Percentiles rank a stretch among this genome's conserved stretches.
Evolutionary conservation across 2,888 invertebrate genomes (phyloP).

Genomic region (Sminthurinus aureus): DNA sequence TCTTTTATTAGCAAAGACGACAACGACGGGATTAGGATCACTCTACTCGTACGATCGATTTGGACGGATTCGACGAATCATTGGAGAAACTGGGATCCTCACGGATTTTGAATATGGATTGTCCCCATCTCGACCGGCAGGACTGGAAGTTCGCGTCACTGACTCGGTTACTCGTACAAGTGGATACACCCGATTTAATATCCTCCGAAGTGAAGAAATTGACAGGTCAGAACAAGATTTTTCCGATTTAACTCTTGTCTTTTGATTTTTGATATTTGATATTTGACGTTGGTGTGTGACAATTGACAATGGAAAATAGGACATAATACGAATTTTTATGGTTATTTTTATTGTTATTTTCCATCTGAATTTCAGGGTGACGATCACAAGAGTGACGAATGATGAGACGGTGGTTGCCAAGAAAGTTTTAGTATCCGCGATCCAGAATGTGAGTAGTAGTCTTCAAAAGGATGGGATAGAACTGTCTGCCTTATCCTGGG

Average conservation of each 20-base stretch:
- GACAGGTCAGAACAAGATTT: conserved; percentile 41
- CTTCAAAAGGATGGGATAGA: conserved; percentile 54
- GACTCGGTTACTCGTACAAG: conserved; percentile 51
- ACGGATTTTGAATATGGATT: conserved; percentile 57
- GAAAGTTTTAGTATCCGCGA: conserved; percentile 51
- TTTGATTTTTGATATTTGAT: no score
- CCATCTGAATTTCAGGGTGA: conserved; percentile 37
- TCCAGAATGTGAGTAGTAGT: conserved; percentile 57
- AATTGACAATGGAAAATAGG: no score
- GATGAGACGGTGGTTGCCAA: conserved; percentile 53
- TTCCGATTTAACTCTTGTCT: no score
- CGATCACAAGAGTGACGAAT: conserved; percentile 50
- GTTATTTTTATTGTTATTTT: no score
- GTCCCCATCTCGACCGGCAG: conserved; percentile 40
- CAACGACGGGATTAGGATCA: conserved; percentile 58
- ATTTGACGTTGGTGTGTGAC: no score
- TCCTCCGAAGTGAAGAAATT: conserved; percentile 55
- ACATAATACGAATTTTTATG: no score
- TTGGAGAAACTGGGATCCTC: conserved; percentile 62
- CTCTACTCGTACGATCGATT: conserved; percentile 71
- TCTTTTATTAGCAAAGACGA: conserved; percentile 68
- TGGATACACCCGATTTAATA: conserved; percentile 54
- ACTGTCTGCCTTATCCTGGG: conserved; percentile 54
- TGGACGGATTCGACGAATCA: conserved; percentile 62
- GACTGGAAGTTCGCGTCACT: conserved; percentile 54